These are phyloP conservation scores for Bombus balteatus DNA, from an alignment of 1,140 invertebrate genomes.

Conservation along the genomic window DNA sequence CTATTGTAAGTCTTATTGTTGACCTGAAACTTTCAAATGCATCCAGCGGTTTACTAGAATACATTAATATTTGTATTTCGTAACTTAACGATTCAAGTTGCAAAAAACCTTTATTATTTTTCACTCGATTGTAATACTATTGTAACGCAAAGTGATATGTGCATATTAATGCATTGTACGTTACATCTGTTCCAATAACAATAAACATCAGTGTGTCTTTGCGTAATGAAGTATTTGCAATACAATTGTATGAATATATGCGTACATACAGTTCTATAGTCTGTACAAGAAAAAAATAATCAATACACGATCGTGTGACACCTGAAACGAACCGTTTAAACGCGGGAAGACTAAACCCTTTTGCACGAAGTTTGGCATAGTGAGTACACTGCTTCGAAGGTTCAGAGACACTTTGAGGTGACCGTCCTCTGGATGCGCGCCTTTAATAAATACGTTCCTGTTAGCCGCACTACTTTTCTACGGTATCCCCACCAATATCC, in stretches of 20 bases:
- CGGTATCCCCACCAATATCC: slow-evolving; percentile 59
- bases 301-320: slow-evolving; percentile 26
- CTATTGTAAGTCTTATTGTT: not conserved
- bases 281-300: not conserved
- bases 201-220: not conserved
- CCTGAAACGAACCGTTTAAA: slow-evolving; percentile 39
- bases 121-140: not conserved
- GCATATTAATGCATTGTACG: not conserved
- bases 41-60: slow-evolving; percentile 33
- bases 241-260: not conserved
- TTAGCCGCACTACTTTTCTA: slow-evolving; percentile 68
- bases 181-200: slow-evolving; percentile 7
- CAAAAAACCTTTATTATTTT: not conserved
- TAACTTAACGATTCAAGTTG: not conserved
- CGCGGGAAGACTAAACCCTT: slow-evolving; percentile 31
- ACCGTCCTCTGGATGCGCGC: slow-evolving; percentile 44
- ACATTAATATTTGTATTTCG: slow-evolving; percentile 5
- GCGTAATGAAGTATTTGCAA: not conserved
- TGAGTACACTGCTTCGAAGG: slow-evolving; percentile 7
- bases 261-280: not conserved
- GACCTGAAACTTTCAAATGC: not conserved
- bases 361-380: slow-evolving; percentile 22
- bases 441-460: slow-evolving; percentile 56
- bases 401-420: slow-evolving; percentile 51
- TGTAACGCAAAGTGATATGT: not conserved